Base-by-base conservation (phyloP, 2,113 vertebrate genomes). In the Himantopus leucocephalus region DNA sequence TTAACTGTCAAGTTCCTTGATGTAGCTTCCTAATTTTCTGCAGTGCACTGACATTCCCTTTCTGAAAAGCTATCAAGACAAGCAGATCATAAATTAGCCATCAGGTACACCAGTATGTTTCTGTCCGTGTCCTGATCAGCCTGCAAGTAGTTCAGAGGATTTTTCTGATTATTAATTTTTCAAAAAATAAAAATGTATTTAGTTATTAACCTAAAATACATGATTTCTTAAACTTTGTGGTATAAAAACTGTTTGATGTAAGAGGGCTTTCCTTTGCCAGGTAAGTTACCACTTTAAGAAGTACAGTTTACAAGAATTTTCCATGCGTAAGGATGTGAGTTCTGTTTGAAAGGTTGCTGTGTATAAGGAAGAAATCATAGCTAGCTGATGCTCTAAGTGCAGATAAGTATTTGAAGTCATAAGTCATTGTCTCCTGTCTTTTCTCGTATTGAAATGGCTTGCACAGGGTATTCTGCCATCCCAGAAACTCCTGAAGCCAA, bases 401-500 rank as follows among this genome's bases (percentile, higher is more conserved):
- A 59, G 41, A 14, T 47, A 58, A 56, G 37, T 47, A 50, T 60
- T 63, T 74, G 26, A 82, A 81, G 21, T 62, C 10, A 1, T 48
- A 85, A 68, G 27, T 95, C 6, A 56, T 52, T 86, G 45, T 92
- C 39, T 82, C 19, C 12, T 85, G 3, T 91, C 47, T 75, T 90
- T 71, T 84, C 48, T 93, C 4, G 5, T 63, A 0, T 59, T 52
- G 73, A 47, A 97, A 95, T 96, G 43, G 8, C 34, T 96, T 96
- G 81, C 68, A 19, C 92, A 98, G 98, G 91, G 71, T 96, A 91
- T 91, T 93, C 98, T 19, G 84, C 97, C 45, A 63, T 98, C 87
- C 97, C 98, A 71, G 98, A 98, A 97, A 98, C 98, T 78, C 96
- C 98, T 39, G 97, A 97, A 95, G 86, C 88, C 71, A 97, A 99